Evolutionary conservation across 2,113 vertebrate genomes (phyloP), one percentile per base, ranked within the genome.

Genomic region (Tauraco erythrolophus): DNA sequence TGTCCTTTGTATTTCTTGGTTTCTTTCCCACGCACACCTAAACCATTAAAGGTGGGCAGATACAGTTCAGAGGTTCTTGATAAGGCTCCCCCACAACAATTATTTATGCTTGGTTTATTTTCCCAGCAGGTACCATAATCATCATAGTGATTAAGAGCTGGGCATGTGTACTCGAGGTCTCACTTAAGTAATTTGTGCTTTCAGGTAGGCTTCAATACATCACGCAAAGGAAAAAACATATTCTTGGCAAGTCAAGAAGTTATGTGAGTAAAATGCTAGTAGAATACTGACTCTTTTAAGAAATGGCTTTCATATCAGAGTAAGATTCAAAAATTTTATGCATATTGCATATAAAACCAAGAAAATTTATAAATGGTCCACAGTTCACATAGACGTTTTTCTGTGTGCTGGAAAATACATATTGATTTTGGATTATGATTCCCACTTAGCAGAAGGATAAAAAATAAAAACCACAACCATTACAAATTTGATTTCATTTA

Each of bases 341-440:
- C 3, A 5, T 65, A 33, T 16, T 54, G 33, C 6, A 31, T 46
- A 39, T 35, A 66, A 35, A 37, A 87, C 62, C 18, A 92, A 74
- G 14, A 7, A 84, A 92, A 77, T 71, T 94, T 84, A 41, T 80
- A 91, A 92, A 84, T 84, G 27, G 35, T 46, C 24, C 28, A 17
- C 27, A 62, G 43, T 68, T 84, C 39, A 75, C 51, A 62, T 2
- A 83, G 68, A 60, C 0, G 0, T 31, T 89, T 95, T 94, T 89
- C 28, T 43, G 5, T 60, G 51, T 64, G 51, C 43, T 94, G 51
- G 56, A 91, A 91, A 94, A 94, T 92, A 66, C 23, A 46, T 70
- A 92, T 96, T 70, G 91, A 96, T 94, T 95, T 94, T 94, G 89
- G 76, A 96, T 92, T 96, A 92, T 89, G 80, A 87, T 71, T 87